Base-by-base conservation (phyloP, 2,797 vertebrate species). In the Phataginus tetradactyla region DNA sequence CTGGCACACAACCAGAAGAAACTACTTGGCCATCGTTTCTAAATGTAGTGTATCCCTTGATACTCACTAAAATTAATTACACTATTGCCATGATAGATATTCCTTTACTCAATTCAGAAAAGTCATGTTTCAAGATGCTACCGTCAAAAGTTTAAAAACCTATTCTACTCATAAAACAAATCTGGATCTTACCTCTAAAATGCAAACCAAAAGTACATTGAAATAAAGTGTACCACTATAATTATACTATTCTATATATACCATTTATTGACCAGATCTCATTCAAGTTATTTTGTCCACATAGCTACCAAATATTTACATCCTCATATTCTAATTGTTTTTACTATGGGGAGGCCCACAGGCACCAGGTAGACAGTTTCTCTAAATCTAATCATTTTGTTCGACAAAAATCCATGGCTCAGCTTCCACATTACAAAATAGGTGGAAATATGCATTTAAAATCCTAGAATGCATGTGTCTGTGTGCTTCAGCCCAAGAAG, bases 21-120 rank as follows among this genome's bases (percentile, higher is more conserved):
- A 68, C 55, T 89, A 74, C 23, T 25, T 79, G 57, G 12, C 21
- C 15, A 77, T 95, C 18, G 63, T 66, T 79, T 49, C 42, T 13
- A 96, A 68, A 90, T 45, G 57, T 4, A 68, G 25, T 79, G 55
- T 61, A 69, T 57, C 32, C 64, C 74, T n/a, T 74, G 34, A 66
- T 90, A 63, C 32, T 86, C 39, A 55, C 17, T 66, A 21, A 85
- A 55, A 95, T 66, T 45, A 94, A 94, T 86, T 93, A 72, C 42
- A 72, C 80, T 83, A 63, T 53, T 78, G 14, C 75, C 5, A 74
- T 68, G 32, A 91, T 51, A 83, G 29, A 39, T 75, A 80, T 23
- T 74, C 7, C 13, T 75, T 89, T 39, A 74, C 18, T 91, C 80
- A 83, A 91, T 79, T 85, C 34, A 90, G 20, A 84, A 75, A 89